Evolutionary conservation across 2,113 vertebrate species (phyloP).

Genomic region (Pelvicachromis taeniatus): DNA sequence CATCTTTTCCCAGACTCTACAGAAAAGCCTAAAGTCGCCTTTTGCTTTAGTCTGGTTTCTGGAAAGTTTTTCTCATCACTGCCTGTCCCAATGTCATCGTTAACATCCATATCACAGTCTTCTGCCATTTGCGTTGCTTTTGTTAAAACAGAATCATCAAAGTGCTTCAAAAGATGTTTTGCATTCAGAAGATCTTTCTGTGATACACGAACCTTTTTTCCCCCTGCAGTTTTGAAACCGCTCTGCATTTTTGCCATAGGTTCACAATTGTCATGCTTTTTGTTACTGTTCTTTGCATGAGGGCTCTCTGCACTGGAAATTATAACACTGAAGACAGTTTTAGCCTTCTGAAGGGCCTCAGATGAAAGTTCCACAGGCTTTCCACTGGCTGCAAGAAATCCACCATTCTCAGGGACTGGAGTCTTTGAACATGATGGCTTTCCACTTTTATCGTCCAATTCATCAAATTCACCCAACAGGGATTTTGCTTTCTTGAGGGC

Average conservation of each 20-base stretch:
- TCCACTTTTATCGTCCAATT: background rate
- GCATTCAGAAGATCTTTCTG: constrained; percentile 10
- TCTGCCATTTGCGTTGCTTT: background rate
- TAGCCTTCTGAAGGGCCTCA: constrained; percentile 50
- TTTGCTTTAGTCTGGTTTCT: background rate
- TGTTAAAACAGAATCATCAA: background rate
- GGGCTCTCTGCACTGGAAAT: background rate
- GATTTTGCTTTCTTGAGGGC: constrained; percentile 71
- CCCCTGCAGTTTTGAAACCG: constrained; percentile 77
- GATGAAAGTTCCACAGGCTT: constrained; percentile 71
- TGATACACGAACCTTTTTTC: background rate
- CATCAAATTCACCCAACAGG: constrained; percentile 66
- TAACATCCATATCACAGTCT: background rate
- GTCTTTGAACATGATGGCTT: background rate
- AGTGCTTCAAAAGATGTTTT: background rate
- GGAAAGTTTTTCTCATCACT: background rate
- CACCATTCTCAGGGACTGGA: constrained; percentile 22
- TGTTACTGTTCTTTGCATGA: background rate
- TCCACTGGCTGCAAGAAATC: constrained; percentile 79
- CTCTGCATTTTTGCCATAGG: constrained; percentile 3
- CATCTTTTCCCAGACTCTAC: background rate
- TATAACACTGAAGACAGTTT: constrained; percentile 70
- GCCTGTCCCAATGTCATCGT: background rate
- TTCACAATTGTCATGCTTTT: constrained; percentile 23
- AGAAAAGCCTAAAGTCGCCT: background rate